Evolutionary conservation across 1,140 invertebrate species (phyloP), one percentile per base, ranked within the genome.

Genomic region (Nephotettix cincticeps): DNA sequence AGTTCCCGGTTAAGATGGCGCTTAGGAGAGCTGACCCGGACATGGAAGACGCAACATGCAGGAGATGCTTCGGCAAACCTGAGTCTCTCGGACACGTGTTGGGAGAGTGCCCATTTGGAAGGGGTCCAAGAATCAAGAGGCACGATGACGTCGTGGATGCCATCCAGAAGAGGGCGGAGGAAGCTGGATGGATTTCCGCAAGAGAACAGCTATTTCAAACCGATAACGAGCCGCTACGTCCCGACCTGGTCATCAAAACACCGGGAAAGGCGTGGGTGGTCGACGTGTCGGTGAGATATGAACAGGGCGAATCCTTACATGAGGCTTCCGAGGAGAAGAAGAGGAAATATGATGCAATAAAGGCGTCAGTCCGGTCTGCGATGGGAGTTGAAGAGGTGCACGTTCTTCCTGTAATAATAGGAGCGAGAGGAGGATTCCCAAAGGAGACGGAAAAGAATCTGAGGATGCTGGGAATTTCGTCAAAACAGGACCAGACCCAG

Each of bases 171-270:
- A 14, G 23, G 11, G 3, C 14, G 1, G 1, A 1, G 3, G 63
- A 17, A 21, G n/a, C 14, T n/a, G 63, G 63, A 1, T 30, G 1
- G 4, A 66, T 23, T 1, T 9, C 1, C 1, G 63, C 63, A 1
- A 66, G 28, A 23, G 63, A 66, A 3, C 63, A 66, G 17, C 3
- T 66, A 3, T 66, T 66, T 30, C 25, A 28, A 6, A 9, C 32
- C 14, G 32, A 36, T 36, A 14, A 36, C 32, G 32, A 36, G 32
- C 4, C 27, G 23, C 28, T 66, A 23, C 13, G 30, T 3, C 63
- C 63, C 17, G 30, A 66, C 30, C 63, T 66, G 29, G 63, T 66
- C 23, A 30, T 66, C 30, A 66, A 66, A 30, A 36, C 63, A 66
- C 63, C 29, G 17, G 63, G 30, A 19, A 3, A 29, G 23, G 63